Evolutionary conservation across 2,797 vertebrate species (phyloP), one percentile per base, ranked within the genome.

Genomic region (Peromyscus nudipes): DNA sequence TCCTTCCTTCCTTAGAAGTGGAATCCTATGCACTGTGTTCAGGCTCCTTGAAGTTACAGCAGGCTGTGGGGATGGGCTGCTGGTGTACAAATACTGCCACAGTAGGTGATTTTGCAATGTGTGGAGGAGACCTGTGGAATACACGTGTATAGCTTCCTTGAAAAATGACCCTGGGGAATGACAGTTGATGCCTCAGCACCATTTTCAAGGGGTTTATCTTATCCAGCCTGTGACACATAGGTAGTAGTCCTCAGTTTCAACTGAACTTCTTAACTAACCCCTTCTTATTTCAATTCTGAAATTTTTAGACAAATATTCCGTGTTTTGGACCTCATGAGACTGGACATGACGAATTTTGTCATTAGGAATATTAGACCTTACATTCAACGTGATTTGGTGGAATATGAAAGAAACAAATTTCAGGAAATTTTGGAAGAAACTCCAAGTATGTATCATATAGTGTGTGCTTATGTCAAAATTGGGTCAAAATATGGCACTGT

Each of bases 281-380:
- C 25, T 16, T 95, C 34, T 92, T 94, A 67, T 93, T 95, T 92
- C 85, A 64, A 95, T 91, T 96, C 52, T 85, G 21, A 96, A 60
- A 93, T 71, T 98, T 98, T 95, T 97, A 99, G 99, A 97, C 98
- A 99, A 98, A 99, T 99, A 98, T 99, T 99, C 81, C 99, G 27
- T 9, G 99, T 99, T 89, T 98, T 99, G 98, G 99, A 99, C 96
- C 98, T 99, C 97, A 99, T 99, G 99, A 99, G 99, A 97, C 98
- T 99, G 37, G 99, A 99, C 98, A 99, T 99, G 99, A 99, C 99
- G 31, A 99, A 99, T 98, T 99, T 99, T 97, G 99, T 99, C 73
- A 98, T 99, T 97, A 98, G 98, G 97, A 99, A 97, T 91, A 97
- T 99, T 94, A 98, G 99, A 96, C 99, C 99, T 34, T 99, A 99